Base-by-base conservation (phyloP, 2,888 invertebrate genomes). In the Standfussiana lucernea region DNA sequence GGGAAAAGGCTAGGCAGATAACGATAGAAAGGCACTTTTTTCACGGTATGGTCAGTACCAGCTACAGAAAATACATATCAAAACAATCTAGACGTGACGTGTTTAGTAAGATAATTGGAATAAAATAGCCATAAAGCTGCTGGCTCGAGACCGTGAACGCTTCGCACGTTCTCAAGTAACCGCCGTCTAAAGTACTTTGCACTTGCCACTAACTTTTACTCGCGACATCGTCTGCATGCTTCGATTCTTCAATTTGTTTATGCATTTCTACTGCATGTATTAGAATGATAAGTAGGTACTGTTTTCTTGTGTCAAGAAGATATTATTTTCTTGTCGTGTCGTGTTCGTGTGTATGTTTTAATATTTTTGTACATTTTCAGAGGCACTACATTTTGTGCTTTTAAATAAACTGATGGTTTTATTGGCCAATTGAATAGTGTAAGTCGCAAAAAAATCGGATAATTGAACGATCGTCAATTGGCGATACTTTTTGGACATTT, bases 91-190 rank as follows among this genome's bases (percentile, higher is more conserved):
- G 18, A 79, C 75, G 69, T 61, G 80, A 67, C 81, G n/a, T n/a
- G n/a, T 80, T 83, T 77, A 86, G 82, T 84, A 85, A 80, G 83
- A 87, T 88, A 89, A 91, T 90, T 91, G 84, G 83, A 87, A 90
- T 92, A 90, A 91, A 90, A 89, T 83, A 83, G 78, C 88, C 83
- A 91, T 91, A 91, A 92, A 90, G 77, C 84, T 80, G 86, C 80
- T 82, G 75, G 77, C 53, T 79, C 82, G 86, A 84, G 90, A 91
- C 91, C 85, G 85, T 84, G 86, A 86, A 86, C 80, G 80, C 78
- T 84, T 88, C 82, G 82, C 85, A 85, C 86, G 82, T 80, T 79
- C 79, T 47, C 50, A 66, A 69, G 65, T 69, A 62, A 69, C 59
- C 73, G 59, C 56, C 66, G 67, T 64, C 67, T 77, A 32, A 67